phyloP scores from a whole-genome alignment of 2,888 invertebrate species.

The Agrochola lota region DNA sequence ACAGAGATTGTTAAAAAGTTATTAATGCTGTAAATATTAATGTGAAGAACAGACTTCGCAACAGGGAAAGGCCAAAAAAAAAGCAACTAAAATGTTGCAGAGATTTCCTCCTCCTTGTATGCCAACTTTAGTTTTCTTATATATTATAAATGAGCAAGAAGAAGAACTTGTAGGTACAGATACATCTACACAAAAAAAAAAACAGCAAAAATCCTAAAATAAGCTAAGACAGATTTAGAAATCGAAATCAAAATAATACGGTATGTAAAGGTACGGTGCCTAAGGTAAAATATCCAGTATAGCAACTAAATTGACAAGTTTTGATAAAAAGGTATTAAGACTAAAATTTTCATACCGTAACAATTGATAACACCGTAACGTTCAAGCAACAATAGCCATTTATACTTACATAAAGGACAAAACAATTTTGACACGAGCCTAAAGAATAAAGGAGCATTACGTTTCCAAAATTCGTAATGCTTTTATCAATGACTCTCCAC shows the following conservation, averaged over 20 bases:
- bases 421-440: slow-evolving; percentile 26
- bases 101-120: too few relatives aligned
- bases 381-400: slow-evolving; percentile 17
- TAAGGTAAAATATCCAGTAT: not conserved
- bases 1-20: not conserved
- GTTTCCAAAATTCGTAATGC: slow-evolving; percentile 34
- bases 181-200: not conserved
- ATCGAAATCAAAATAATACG: not conserved
- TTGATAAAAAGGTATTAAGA: not conserved
- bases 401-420: slow-evolving; percentile 10
- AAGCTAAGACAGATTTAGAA: not conserved
- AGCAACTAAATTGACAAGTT: not conserved
- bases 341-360: not conserved
- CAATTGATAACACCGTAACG: not conserved
- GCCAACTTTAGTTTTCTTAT: not conserved
- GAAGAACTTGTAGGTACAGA: not conserved
- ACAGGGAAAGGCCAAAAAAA: not conserved
- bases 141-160: not conserved
- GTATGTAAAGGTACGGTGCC: not conserved
- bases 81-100: not conserved
- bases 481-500: slow-evolving; percentile 27
- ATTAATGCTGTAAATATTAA: not conserved
- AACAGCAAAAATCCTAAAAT: not conserved
- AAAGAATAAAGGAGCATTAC: slow-evolving; percentile 10
- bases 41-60: not conserved